These are phyloP conservation scores for Hyperoplus immaculatus DNA, from an alignment of 2,797 vertebrate genomes.

Conservation along the genomic window DNA sequence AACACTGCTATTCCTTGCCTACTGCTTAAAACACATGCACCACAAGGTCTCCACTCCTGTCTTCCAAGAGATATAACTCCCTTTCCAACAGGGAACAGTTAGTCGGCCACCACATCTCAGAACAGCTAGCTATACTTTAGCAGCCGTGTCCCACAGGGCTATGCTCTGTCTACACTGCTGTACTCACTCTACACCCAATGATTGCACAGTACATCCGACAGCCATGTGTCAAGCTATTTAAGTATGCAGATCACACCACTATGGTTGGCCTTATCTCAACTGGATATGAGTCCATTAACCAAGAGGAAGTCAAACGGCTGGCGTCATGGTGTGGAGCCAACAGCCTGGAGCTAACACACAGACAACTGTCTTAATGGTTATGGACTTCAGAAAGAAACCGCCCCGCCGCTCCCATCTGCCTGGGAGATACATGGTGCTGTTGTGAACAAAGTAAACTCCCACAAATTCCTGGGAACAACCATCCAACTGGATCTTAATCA, in stretches of 20 bases:
- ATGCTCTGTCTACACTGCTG: neutral
- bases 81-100: conserved; percentile 10
- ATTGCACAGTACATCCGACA: neutral
- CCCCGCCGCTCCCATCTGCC: too few species aligned
- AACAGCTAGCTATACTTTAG: neutral
- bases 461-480: neutral
- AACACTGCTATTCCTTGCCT: neutral
- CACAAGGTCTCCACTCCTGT: neutral
- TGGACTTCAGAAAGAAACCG: too few species aligned
- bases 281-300: neutral
- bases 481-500: neutral
- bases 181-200: neutral
- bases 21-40: neutral
- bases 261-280: neutral
- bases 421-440: neutral
- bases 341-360: neutral
- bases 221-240: neutral
- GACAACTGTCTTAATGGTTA: neutral
- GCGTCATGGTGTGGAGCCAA: neutral
- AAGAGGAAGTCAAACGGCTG: neutral
- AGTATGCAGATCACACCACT: neutral
- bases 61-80: neutral
- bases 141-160: neutral
- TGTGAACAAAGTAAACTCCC: neutral
- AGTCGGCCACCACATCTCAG: neutral